Evolutionary conservation across 2,797 vertebrate species (phyloP), one percentile per base, ranked within the genome.

Genomic region (Chrosomus eos): DNA sequence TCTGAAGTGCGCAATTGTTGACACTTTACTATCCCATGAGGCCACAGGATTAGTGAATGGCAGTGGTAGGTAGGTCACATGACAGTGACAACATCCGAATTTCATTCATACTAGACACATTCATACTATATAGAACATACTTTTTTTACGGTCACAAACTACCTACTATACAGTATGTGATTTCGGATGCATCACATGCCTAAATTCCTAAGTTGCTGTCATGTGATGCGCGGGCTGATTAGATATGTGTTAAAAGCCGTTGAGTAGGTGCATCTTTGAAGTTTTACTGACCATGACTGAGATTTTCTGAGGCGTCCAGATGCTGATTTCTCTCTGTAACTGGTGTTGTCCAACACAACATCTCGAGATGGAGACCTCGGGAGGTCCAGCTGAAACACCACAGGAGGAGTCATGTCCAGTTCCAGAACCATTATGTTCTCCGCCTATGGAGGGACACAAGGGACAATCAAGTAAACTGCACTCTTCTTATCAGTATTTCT

Each of bases 361-460:
- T 96, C 95, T 89, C 94, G 89, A 93, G 95, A 95, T 0, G 90
- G 48, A 31, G 94, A 93, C 53, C 90, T 87, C 77, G 94, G 93
- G 80, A 93, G 91, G 87, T 96, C 95, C 55, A 97, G 93, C 62
- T 97, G 95, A 33, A 96, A 95, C 28, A 96, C 91, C 66, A 95
- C 95, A 0, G 97, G 97, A 33, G 97, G 96, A 84, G 95, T 96
- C 90, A 97, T 93, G 88, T 99, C 98, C 88, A 99, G 90, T 92
- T 99, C 97, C 93, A 99, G 89, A 88, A 98, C 96, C 95, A 98
- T 96, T 89, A 98, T 97, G 93, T 99, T 99, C 90, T 99, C 98
- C 62, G 97, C 98, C 98, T 99, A 83, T n/a, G 16, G 66, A 66
- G 36, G 23, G 13, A 40, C 8, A 82, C 2, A 21, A 60, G 67